Percentiles rank a stretch among this genome's conserved stretches.
phyloP scores from a whole-genome alignment of 2,888 invertebrate species.

The Achlya flavicornis region DNA sequence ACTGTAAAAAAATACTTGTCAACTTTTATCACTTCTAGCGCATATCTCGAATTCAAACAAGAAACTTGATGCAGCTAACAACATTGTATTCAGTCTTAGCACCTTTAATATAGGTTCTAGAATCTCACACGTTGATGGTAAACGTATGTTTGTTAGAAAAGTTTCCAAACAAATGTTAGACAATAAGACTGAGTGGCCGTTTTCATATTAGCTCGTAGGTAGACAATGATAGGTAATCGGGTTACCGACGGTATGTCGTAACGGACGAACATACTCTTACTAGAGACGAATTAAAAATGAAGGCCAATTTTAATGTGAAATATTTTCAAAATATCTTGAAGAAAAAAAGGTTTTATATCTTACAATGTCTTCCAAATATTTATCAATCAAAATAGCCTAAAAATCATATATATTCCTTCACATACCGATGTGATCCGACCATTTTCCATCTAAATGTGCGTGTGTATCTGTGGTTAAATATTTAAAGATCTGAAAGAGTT shows the following conservation, averaged over 20 bases:
- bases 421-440: too few relatives aligned
- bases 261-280: not conserved
- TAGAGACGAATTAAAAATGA: not conserved
- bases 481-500: too few relatives aligned
- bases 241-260: slow-evolving; percentile 32
- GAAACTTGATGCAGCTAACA: slow-evolving; percentile 11
- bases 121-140: not conserved
- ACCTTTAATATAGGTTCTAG: not conserved
- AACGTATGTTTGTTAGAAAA: slow-evolving; percentile 24
- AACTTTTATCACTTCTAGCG: slow-evolving; percentile 25
- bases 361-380: too few relatives aligned
- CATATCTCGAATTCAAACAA: slow-evolving; percentile 40
- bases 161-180: slow-evolving; percentile 66
- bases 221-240: slow-evolving; percentile 44
- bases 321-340: too few relatives aligned
- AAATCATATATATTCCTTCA: too few relatives aligned
- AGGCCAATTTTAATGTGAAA: not conserved
- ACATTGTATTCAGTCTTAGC: slow-evolving; percentile 14
- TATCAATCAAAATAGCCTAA: too few relatives aligned
- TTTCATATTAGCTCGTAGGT: slow-evolving; percentile 15
- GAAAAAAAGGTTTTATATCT: too few relatives aligned
- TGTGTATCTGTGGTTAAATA: too few relatives aligned
- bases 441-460: too few relatives aligned
- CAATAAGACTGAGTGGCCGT: slow-evolving; percentile 54
- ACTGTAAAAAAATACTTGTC: too few relatives aligned